Percentiles rank a stretch among this genome's conserved stretches.
Conservation (phyloP, 2,888 invertebrate genomes). For the Opisthograptis luteolata region DNA sequence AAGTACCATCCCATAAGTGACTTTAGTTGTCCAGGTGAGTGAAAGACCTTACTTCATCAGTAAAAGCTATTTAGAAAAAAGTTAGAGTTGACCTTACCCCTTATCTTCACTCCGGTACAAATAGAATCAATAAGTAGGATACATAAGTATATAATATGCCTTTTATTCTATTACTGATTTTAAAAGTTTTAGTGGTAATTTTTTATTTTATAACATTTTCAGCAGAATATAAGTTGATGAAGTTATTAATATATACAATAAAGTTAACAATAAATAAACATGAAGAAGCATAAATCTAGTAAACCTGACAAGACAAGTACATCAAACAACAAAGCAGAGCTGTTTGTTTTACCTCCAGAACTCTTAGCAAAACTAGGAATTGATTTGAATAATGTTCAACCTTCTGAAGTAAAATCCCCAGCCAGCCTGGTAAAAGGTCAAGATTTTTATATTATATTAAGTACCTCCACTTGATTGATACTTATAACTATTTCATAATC, state of each 20-base stretch:
- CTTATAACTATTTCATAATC: constrained; percentile 14
- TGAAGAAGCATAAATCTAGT: constrained; percentile 40
- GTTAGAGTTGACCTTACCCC: too few species aligned
- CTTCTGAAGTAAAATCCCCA: constrained; percentile 27
- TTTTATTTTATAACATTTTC: too few species aligned
- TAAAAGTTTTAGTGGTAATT: too few species aligned
- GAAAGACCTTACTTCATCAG: too few species aligned
- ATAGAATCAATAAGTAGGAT: too few species aligned
- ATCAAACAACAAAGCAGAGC: constrained; percentile 48
- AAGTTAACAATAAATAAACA: constrained; percentile 12
- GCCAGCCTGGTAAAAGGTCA: constrained; percentile 8
- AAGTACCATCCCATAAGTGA: too few species aligned
- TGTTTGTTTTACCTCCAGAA: constrained; percentile 74
- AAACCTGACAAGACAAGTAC: constrained; percentile 38
- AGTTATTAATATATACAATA: background rate
- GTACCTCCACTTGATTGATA: background rate
- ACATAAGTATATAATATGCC: too few species aligned
- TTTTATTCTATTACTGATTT: too few species aligned
- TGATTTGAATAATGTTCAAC: constrained; percentile 51
- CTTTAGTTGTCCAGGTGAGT: too few species aligned
- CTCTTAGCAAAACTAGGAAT: constrained; percentile 75
- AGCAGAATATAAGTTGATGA: background rate
- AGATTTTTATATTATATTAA: background rate
- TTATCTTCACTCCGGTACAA: too few species aligned
- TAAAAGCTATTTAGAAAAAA: too few species aligned